phyloP scores from a whole-genome alignment of 2,888 invertebrate genomes.

The Athripsodes cinereus region DNA sequence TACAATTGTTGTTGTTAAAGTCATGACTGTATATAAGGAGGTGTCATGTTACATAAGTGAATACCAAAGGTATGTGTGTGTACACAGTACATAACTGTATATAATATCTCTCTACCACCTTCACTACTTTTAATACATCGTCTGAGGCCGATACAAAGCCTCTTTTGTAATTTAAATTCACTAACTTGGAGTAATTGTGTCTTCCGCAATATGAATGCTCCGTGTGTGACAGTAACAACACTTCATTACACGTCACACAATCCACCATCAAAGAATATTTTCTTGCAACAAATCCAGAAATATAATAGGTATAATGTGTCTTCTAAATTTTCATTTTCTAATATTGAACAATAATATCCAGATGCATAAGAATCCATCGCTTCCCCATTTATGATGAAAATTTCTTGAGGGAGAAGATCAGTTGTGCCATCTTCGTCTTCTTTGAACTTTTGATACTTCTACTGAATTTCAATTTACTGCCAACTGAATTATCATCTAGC shows the following conservation, averaged over 20 bases:
- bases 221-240: neutral
- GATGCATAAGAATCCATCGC: neutral
- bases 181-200: neutral
- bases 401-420: neutral
- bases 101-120: neutral
- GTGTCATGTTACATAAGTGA: too few species aligned
- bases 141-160: neutral
- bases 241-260: neutral
- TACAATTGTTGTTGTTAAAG: too few species aligned
- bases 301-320: neutral
- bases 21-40: too few species aligned
- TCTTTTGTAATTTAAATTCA: neutral
- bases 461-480: neutral
- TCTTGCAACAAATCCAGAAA: neutral
- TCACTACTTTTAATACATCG: neutral
- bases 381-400: neutral
- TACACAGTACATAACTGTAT: too few species aligned
- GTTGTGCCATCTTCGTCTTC: neutral
- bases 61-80: too few species aligned
- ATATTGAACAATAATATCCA: neutral
- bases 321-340: neutral
- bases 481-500: neutral
- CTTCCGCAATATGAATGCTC: neutral
- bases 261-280: neutral
- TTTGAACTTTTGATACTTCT: neutral